These are phyloP conservation scores for Antheraea pernyi DNA, from an alignment of 1,140 invertebrate genomes.

Conservation along the genomic window DNA sequence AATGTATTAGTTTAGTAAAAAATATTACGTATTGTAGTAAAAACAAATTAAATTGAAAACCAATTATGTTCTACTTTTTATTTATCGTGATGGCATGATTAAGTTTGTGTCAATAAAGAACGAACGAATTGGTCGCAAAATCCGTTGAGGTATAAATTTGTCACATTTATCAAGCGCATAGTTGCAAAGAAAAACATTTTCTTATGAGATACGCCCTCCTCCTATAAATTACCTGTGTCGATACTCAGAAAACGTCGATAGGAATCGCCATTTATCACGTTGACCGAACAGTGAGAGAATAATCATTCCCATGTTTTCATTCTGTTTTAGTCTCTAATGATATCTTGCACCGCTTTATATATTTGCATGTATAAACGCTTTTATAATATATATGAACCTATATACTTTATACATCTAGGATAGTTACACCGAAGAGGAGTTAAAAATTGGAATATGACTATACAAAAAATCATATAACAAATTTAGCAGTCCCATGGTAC, in stretches of 20 bases:
- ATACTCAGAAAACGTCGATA: not conserved
- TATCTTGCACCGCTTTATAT: not conserved
- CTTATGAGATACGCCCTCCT: not conserved
- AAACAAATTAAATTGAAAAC: no score
- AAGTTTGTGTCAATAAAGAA: not conserved
- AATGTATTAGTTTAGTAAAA: no score
- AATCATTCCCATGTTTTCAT: not conserved
- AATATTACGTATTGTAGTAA: no score
- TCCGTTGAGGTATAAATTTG: not conserved
- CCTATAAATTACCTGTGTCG: not conserved
- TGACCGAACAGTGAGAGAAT: not conserved
- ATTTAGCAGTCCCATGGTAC: no score
- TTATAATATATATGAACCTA: no score
- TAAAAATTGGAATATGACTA: not conserved
- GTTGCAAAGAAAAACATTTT: constrained; percentile 1
- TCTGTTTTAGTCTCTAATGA: not conserved
- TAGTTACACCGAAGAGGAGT: not conserved
- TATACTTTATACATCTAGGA: not conserved
- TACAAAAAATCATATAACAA: not conserved
- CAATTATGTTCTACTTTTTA: no score
- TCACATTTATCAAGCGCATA: not conserved
- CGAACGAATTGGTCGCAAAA: not conserved
- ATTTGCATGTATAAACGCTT: not conserved
- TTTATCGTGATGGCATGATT: no score
- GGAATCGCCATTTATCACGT: not conserved